Percentiles rank a stretch among this genome's conserved stretches.
phyloP scores from a whole-genome alignment of 2,797 vertebrate species.

The Crypturellus tataupa region DNA sequence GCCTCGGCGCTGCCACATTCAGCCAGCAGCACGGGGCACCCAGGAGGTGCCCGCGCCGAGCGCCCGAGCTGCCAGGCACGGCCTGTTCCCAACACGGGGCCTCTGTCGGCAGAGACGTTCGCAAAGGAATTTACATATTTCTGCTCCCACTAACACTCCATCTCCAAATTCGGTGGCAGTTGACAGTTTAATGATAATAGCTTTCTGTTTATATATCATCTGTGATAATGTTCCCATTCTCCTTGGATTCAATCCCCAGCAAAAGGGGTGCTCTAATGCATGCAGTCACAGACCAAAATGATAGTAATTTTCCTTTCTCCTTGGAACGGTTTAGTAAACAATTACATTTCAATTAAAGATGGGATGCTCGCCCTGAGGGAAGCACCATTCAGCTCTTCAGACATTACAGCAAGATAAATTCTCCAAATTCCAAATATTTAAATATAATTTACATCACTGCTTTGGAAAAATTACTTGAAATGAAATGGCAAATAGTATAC shows the following conservation, averaged over 20 bases:
- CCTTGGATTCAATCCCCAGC: conserved; percentile 14
- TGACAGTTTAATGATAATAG: conserved; percentile 76
- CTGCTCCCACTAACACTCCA: conserved; percentile 7
- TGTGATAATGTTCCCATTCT: conserved; percentile 34
- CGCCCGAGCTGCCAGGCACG: neutral
- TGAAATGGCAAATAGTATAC: neutral
- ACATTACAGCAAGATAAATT: neutral
- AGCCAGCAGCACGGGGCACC: neutral
- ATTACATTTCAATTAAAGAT: conserved; percentile 76
- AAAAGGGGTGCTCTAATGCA: conserved; percentile 41
- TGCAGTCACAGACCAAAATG: conserved; percentile 60
- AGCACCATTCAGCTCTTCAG: neutral
- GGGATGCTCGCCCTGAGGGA: conserved; percentile 10
- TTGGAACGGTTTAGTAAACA: conserved; percentile 72
- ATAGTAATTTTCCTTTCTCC: conserved; percentile 65
- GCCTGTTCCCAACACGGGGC: neutral
- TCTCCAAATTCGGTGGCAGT: conserved; percentile 55
- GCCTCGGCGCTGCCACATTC: neutral
- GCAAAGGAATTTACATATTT: conserved; percentile 51
- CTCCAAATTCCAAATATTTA: conserved; percentile 12
- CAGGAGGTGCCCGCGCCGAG: neutral
- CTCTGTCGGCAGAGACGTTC: conserved; percentile 13
- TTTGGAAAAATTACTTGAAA: neutral
- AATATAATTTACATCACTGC: conserved; percentile 6
- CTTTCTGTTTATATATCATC: conserved; percentile 67